Evolutionary conservation across 1,140 invertebrate genomes (phyloP), one percentile per base, ranked within the genome.

Genomic region (Lycorma delicatula): DNA sequence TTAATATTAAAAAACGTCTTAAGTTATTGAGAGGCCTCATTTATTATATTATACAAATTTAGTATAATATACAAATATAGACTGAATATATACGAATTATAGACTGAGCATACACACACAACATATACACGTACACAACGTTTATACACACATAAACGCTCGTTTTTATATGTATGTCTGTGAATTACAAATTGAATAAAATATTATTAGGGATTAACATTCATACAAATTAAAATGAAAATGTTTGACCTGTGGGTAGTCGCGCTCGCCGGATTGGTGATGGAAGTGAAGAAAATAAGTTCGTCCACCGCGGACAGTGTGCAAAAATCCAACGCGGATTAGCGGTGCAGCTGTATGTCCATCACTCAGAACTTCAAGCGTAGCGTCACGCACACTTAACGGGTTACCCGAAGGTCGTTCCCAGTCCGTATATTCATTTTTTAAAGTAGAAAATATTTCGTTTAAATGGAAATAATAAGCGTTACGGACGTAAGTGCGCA

Each of bases 341-440:
- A 91, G 75, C 2, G 88, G 87, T n/a, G 89, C 85, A 1, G 84
- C 86, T 3, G 88, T 90, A 64, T 91, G 86, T 1, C 89, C 89
- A 70, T 93, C 89, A 67, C 88, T 87, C n/a, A 93, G 72, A 36
- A 91, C 81, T 69, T 84, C 81, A 29, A 87, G 70, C 6, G 84
- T 84, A 27, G 84, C 82, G 70, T 89, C 86, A n/a, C 87, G 73
- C 11, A 87, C 82, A 66, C 81, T 85, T 60, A 85, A 72, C 38
- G 85, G 88, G 75, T 79, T 90, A 70, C 80, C 83, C 67, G 85
- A 72, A 60, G 87, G 80, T 63, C 84, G 80, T 68, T 91, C 89
- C 91, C 91, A 94, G 70, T 94, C 90, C 44, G 90, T 93, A 73
- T 94, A 94, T 70, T 94, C 91, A 70, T 93, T 94, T 72, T 90